These are phyloP conservation scores for Hetaerina titia DNA, from an alignment of 2,888 invertebrate genomes.

Conservation along the genomic window DNA sequence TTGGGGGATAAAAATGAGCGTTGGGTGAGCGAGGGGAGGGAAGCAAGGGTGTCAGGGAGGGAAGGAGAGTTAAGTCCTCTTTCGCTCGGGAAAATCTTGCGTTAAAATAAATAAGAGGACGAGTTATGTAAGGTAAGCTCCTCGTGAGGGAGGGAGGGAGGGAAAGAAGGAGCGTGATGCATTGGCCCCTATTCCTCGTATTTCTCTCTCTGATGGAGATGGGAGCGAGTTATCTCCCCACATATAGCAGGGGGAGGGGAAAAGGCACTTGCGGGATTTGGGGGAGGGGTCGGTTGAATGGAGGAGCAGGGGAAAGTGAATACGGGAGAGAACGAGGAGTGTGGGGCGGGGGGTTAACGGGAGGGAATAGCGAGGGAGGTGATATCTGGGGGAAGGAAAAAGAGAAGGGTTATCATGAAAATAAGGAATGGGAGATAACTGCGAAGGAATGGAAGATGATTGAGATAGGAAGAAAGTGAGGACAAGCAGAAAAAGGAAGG, in stretches of 20 bases:
- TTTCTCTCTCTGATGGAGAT: slow-evolving; percentile 36
- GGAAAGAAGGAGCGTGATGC: slow-evolving; percentile 12
- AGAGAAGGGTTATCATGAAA: neutral
- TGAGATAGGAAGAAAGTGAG: neutral
- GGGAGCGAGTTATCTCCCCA: slow-evolving; percentile 40
- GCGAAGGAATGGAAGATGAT: neutral
- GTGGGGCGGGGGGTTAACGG: neutral
- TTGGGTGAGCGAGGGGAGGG: neutral
- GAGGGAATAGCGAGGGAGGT: neutral
- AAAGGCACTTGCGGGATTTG: neutral
- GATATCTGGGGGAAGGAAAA: neutral
- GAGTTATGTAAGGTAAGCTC: slow-evolving; percentile 65
- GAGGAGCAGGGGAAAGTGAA: neutral
- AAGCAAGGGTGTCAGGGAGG: neutral
- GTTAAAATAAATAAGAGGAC: slow-evolving; percentile 59
- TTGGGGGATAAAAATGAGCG: neutral
- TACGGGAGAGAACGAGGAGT: neutral
- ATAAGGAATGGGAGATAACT: neutral
- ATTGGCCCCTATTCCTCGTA: slow-evolving; percentile 50
- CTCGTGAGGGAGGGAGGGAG: neutral
- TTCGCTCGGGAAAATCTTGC: slow-evolving; percentile 55
- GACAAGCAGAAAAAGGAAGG: neutral
- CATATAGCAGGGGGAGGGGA: slow-evolving; percentile 18
- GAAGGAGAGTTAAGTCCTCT: slow-evolving; percentile 53
- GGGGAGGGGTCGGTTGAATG: neutral